Conservation (phyloP, 2,888 invertebrate genomes). For the Heteromyza rotundicornis region DNA sequence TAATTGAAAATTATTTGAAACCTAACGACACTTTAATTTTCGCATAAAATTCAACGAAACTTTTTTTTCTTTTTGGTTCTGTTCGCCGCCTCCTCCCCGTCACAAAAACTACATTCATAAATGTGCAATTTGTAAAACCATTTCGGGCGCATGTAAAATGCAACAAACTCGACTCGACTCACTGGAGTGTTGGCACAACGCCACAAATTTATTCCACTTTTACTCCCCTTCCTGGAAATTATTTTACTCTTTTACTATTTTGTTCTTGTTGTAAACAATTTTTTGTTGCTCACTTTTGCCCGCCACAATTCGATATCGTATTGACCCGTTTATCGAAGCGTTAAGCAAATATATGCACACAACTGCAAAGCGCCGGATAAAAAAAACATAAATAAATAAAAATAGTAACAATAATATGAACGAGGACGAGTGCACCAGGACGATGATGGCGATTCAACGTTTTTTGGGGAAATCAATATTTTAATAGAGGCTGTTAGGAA, state of each 20-base stretch:
- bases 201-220: neutral
- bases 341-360: slow-evolving; percentile 37
- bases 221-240: too few relatives aligned
- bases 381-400: slow-evolving; percentile 3
- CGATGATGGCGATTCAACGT: neutral
- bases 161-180: neutral
- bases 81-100: too few relatives aligned
- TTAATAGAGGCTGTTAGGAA: slow-evolving; percentile 14
- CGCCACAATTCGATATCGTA: neutral
- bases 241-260: neutral
- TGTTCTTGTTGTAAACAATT: neutral
- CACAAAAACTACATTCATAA: neutral
- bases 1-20: neutral
- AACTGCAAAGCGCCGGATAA: slow-evolving; percentile 3
- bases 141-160: neutral
- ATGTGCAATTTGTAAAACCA: neutral
- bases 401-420: neutral
- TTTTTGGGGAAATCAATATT: slow-evolving; percentile 18
- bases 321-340: slow-evolving; percentile 39
- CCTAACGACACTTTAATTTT: neutral
- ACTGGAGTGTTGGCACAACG: neutral
- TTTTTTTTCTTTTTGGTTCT: too few relatives aligned
- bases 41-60: neutral
- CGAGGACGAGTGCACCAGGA: neutral
- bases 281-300: neutral